Evolutionary conservation across 2,888 invertebrate species (phyloP), one percentile per base, ranked within the genome.

Genomic region (Syritta pipiens): DNA sequence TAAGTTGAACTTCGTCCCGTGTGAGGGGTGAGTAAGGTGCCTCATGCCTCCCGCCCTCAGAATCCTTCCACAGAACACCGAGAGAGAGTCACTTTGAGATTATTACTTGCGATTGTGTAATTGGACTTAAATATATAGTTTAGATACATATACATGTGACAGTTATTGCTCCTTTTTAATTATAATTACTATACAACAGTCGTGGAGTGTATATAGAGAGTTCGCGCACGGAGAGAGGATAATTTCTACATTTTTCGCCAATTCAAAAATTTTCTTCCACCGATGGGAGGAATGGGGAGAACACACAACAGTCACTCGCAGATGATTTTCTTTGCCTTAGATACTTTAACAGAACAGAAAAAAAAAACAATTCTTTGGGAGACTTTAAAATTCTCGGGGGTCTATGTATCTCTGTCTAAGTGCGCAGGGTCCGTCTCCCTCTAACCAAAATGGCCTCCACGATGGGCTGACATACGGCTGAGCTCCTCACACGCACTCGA

Each of bases 341-440:
- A 76, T 69, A 71, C 71, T 77, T 77, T 77, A 77, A 71, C 42
- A 57, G n/a, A n/a, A n/a, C n/a, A n/a, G n/a, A n/a, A n/a, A n/a
- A 59, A 59, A 60, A 71, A 37, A 17, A 10, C 28, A 32, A 44
- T 57, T 68, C 53, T 46, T 26, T 62, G 26, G 65, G 42, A 22
- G 59, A 77, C 71, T 71, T 77, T 77, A 67, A 77, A 77, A 60
- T 77, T 48, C 19, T 17, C 17, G 26, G 9, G 7, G 3, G 14
- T 9, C 28, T n/a, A 12, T 30, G 53, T 60, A 5, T 9, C 71
- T 71, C 63, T 53, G 26, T 77, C 65, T 65, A 9, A 14, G 6
- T 35, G 0, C 0, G 3, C 1, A 14, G 1, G 3, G 1, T 22
- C 14, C 28, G 1, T 72, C 72, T 57, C 57, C 0, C 72, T 79